Base-by-base conservation (phyloP, 2,888 invertebrate genomes). In the Euzetes globulus region DNA sequence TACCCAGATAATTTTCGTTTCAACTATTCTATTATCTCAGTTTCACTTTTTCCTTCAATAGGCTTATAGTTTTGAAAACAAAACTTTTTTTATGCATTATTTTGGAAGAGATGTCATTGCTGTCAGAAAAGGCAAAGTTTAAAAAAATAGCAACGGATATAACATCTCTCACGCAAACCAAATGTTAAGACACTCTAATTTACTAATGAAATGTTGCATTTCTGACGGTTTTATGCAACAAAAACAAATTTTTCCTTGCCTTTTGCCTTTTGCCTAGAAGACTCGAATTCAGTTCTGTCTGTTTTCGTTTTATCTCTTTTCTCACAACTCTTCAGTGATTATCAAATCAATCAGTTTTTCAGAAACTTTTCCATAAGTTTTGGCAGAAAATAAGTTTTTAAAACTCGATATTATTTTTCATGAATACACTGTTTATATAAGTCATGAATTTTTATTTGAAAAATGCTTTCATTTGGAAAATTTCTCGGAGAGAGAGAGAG, bases 141-240 rank as follows among this genome's bases (percentile, higher is more conserved):
- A 52, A 52, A 52, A 52, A 19, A 2, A 15, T 9, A n/a, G 4
- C 27, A 60, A 60, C 60, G 60, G 60, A 60, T 60, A 60, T 60
- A 60, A 60, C 27, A 60, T 60, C 27, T 9, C 60, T 22, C 60
- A 25, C 60, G n/a, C 33, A 7, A 33, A 60, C 13, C 9, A 11
- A 60, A 52, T 19, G n/a, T 52, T 52, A 29, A 60, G 29, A 29
- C 27, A 25, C 60, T 60, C 19, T 60, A 60, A 60, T 22, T 60
- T 60, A 60, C 60, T 27, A 60, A 60, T 60, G 60, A 60, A 60
- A 55, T 60, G 27, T 60, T 60, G 60, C 27, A 29, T 60, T 60
- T 52, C n/a, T 33, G 33, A 33, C 7, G 33, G 33, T 7, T 33
- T 33, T 33, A n/a, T 7, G 7, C 4, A 33, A 33, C 33, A 33